Conservation (phyloP, 2,797 vertebrate species). For the Oryzias dopingdopingensis region DNA sequence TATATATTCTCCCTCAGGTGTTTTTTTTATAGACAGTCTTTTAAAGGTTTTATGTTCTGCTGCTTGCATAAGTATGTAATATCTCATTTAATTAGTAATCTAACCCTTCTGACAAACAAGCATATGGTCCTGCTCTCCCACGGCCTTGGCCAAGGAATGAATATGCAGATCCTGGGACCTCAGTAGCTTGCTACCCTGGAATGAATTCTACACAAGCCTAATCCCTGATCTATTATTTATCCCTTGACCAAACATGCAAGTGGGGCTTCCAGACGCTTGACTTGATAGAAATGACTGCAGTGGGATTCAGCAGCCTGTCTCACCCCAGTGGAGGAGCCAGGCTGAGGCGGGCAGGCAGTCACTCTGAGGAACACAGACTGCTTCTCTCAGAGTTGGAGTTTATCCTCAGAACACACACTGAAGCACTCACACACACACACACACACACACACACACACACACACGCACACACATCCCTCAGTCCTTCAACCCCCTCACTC, state of each 20-base stretch:
- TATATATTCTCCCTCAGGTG: constrained; percentile 25
- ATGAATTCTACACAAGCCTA: constrained; percentile 82
- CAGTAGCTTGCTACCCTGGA: constrained; percentile 79
- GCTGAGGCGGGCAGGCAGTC: constrained; percentile 50
- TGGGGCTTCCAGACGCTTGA: constrained; percentile 78
- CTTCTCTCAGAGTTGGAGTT: constrained; percentile 47
- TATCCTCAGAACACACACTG: constrained; percentile 10
- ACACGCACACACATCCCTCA: constrained; percentile 10
- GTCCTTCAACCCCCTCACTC: constrained; percentile 59
- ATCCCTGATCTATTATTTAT: constrained; percentile 87
- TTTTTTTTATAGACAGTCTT: constrained; percentile 64
- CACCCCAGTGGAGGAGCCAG: constrained; percentile 51
- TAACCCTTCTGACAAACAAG: constrained; percentile 77
- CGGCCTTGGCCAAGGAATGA: constrained; percentile 79
- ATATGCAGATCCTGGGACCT: constrained; percentile 81
- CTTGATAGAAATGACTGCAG: constrained; percentile 78
- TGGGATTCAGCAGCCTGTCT: constrained; percentile 69
- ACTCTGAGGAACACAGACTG: constrained; percentile 46
- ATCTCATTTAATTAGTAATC: constrained; percentile 80
- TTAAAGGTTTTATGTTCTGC: constrained; percentile 72
- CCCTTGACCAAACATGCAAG: constrained; percentile 85
- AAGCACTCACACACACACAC: constrained; percentile 4
- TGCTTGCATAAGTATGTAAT: constrained; percentile 73
- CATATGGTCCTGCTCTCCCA: constrained; percentile 79
- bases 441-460: constrained; percentile 20